Base-by-base conservation (phyloP, 2,888 invertebrate species). In the Epinotia bilunana region DNA sequence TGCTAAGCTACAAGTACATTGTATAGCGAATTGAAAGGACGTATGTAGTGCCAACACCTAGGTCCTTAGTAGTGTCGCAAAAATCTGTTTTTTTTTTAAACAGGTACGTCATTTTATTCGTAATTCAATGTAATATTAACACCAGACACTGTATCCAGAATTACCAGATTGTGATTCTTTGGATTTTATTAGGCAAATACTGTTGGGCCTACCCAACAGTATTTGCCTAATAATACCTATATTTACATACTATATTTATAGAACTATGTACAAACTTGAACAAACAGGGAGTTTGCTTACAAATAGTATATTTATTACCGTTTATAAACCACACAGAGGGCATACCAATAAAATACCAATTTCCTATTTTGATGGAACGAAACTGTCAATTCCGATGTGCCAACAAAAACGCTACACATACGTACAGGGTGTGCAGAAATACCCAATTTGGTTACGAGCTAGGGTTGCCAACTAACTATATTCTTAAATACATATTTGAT, bases 341-440 rank as follows among this genome's bases (percentile, higher is more conserved):
- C 43, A 20, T 43, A 23, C 68, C 13, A 43, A 68, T 23, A 60
- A 69, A 60, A 70, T 70, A 71, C 63, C 70, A 71, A 71, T 74
- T 74, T 61, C 74, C 70, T 61, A 64, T 69, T 74, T 64, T 71
- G 74, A 71, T 74, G 70, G 74, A 74, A 74, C 70, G 70, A 74
- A 65, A 60, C 71, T 64, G 74, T 74, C 74, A 60, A 71, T 74
- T 70, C 70, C 74, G 60, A 65, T 53, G 70, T 65, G 60, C 74
- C 64, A 64, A 71, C 64, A 71, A 58, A 55, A 72, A 75, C 75
- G 71, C 65, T 75, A 72, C 72, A 62, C 72, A 62, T 75, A 62
- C 72, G 57, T 75, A 75, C 75, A 72, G 72, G 72, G 72, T 75
- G 75, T 62, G 75, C 72, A 75, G 61, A 72, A 75, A 75, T 75